Base-by-base conservation (phyloP, 2,888 invertebrate genomes). In the Andrena hattorfiana region DNA sequence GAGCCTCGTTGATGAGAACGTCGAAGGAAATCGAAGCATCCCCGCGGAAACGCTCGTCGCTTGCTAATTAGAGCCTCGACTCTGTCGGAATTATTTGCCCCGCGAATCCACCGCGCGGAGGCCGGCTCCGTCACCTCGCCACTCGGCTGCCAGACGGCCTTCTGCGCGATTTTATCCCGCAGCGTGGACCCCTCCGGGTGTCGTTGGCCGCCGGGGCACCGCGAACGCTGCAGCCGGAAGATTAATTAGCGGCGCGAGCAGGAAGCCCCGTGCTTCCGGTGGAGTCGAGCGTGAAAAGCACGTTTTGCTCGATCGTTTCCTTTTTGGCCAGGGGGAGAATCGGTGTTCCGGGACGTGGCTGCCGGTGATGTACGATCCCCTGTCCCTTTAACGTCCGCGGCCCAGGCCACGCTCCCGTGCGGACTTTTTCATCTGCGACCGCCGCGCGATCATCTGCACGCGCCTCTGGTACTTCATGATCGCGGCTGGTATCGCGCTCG, bases 391-490 rank as follows among this genome's bases (percentile, higher is more conserved):
- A 32, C 79, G 70, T 80, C 59, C 67, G 28, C 71, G 70, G 42
- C 23, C 60, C 60, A 59, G 35, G 28, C 64, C 80, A 26, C 80
- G 80, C n/a, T 71, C 70, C 60, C 81, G 42, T 32, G 60, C 42
- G 26, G 70, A 67, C 54, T 71, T 81, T 72, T 72, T 48, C 77
- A 66, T 66, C 56, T 35, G 64, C 60, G 59, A 64, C 63, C 67
- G 54, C 23, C 68, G 68, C 69, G 51, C 78, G 76, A 69, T 79
- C 78, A 73, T 69, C 72, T 60, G 75, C 71, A 68, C 68, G 63
- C 77, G 51, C 48, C 74, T 78, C 70, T 70, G 84, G 67, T 76
- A 73, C 88, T 80, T 83, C 88, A 86, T 88, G 84, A 70, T 84
- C 77, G 72, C 35, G 64, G 23, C 75, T 60, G 68, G 28, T 75